A percentile compares a stretch with the other conserved stretches of the same genome.
These are phyloP conservation scores for Lithodes maja DNA, from an alignment of 2,888 invertebrate species.

Conservation along the genomic window DNA sequence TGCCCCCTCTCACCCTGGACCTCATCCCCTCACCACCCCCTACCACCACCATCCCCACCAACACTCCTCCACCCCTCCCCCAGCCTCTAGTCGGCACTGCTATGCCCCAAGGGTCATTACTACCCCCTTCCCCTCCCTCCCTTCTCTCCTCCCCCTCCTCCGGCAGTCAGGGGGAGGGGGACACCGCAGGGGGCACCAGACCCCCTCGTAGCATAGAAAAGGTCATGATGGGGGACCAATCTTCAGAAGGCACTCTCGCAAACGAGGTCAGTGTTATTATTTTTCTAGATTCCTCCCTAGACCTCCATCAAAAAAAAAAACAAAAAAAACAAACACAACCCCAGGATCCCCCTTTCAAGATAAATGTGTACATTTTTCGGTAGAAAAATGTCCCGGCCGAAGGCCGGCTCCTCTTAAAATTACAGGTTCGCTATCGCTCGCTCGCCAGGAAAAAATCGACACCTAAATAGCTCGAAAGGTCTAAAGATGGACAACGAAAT, in stretches of 20 bases:
- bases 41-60: no score
- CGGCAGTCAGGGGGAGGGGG: background rate
- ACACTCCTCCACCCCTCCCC: slow-evolving; percentile 26
- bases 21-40: slow-evolving; percentile 19
- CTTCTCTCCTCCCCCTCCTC: background rate
- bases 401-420: no score
- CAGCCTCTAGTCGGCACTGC: slow-evolving; percentile 30
- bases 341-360: no score
- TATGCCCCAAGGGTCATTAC: background rate
- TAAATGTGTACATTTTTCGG: no score
- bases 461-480: no score
- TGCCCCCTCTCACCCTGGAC: slow-evolving; percentile 27
- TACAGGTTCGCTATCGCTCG: no score
- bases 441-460: no score
- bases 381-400: no score
- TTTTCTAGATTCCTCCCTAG: no score
- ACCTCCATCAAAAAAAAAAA: no score
- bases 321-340: no score
- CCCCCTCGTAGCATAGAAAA: slow-evolving; percentile 25
- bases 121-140: background rate
- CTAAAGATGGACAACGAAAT: no score
- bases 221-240: slow-evolving; percentile 29
- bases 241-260: background rate
- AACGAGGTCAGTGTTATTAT: background rate
- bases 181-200: background rate